phyloP scores from a whole-genome alignment of 1,140 invertebrate species.

The Orius laevigatus region DNA sequence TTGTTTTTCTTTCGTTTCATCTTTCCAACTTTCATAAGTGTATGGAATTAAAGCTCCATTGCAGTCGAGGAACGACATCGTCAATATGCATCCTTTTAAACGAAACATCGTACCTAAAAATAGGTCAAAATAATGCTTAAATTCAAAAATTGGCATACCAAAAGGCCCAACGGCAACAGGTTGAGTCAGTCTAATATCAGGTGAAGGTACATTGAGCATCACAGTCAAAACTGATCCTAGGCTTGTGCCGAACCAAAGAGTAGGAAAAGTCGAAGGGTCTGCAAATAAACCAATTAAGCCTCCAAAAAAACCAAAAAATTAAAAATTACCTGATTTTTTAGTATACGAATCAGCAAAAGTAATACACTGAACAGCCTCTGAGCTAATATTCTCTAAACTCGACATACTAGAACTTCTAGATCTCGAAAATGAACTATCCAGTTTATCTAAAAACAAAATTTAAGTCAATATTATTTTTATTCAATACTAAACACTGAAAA shows the following conservation, averaged over 20 bases:
- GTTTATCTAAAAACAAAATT: constrained; percentile 62
- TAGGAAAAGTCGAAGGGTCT: constrained; percentile 67
- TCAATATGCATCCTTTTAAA: constrained; percentile 81
- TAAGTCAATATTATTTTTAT: background rate
- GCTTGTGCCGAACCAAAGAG: constrained; percentile 91
- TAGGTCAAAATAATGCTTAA: constrained; percentile 11
- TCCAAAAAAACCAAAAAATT: background rate
- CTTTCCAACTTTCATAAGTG: constrained; percentile 73
- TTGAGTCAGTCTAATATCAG: constrained; percentile 60
- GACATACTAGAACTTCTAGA: constrained; percentile 94
- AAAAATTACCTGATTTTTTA: constrained; percentile 67
- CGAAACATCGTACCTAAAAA: constrained; percentile 76
- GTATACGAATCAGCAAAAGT: constrained; percentile 91
- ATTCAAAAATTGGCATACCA: constrained; percentile 39
- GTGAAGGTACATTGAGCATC: constrained; percentile 66
- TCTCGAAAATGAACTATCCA: constrained; percentile 87
- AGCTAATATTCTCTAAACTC: constrained; percentile 88
- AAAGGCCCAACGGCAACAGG: constrained; percentile 79
- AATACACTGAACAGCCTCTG: constrained; percentile 89
- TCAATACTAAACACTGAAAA: background rate
- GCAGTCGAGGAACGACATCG: constrained; percentile 89
- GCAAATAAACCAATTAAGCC: background rate
- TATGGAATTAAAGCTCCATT: constrained; percentile 73
- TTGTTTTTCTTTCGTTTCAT: constrained; percentile 48
- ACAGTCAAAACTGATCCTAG: constrained; percentile 86